Evolutionary conservation across 2,113 vertebrate species (phyloP), one percentile per base, ranked within the genome.

Genomic region (Gallinago paraguaiae): DNA sequence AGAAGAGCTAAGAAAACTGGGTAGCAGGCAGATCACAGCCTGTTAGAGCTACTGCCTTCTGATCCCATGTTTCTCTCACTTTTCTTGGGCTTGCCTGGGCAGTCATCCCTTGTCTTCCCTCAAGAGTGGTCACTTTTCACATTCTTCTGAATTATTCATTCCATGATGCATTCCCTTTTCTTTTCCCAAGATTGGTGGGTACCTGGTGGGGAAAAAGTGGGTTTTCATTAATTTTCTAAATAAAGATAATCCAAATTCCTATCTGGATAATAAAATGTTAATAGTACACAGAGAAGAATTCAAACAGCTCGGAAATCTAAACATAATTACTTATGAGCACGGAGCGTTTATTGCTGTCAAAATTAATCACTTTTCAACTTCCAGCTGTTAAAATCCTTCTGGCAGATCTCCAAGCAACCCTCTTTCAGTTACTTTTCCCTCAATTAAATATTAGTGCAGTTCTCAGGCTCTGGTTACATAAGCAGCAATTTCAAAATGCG

Each of bases 361-460:
- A 98, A 97, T 97, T 96, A 98, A 98, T 98, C 95, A 98, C 96
- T 97, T 98, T 97, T 98, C 97, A 97, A 97, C 97, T 97, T 98
- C 96, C 97, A 98, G 97, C 97, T 98, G 97, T 97, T 98, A 98
- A 98, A 98, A 97, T 97, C 92, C 96, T 97, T 94, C 97, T 98
- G 97, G 98, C 96, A 92, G 57, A 23, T 90, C 96, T 98, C 98
- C 98, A 98, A 97, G 95, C 94, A 97, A 97, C 98, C 98, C 92
- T 95, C 96, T 89, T 95, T 95, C 94, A 94, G 97, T 97, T 96
- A 95, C 93, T 97, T 97, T 97, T 96, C 92, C 91, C 95, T 97
- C 97, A 97, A 94, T 98, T 98, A 98, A 98, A 97, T 97, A 96
- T 92, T 93, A 96, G 71, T 79, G 51, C 82, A 50, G 83, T 97